Evolutionary conservation across 2,113 vertebrate genomes (phyloP).

Genomic region (Meles meles): DNA sequence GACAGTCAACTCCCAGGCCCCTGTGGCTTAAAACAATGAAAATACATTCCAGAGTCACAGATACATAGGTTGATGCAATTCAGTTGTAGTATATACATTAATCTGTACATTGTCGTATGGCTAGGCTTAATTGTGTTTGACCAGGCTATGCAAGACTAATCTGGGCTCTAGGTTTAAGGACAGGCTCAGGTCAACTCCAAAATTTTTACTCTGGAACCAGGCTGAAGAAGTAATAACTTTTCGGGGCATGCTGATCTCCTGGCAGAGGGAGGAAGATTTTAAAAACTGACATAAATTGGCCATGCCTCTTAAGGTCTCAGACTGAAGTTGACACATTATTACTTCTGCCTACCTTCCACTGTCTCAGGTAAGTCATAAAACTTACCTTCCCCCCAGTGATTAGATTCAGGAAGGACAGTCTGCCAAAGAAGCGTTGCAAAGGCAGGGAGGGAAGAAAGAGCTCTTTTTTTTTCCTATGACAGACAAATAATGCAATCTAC

Average conservation of each 20-base stretch:
- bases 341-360: neutral
- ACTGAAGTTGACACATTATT: neutral
- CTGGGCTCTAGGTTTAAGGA: neutral
- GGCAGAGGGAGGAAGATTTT: neutral
- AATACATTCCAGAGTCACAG: neutral
- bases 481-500: neutral
- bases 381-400: neutral
- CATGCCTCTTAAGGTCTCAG: neutral
- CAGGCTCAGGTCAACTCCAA: neutral
- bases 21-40: neutral
- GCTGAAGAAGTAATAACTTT: neutral
- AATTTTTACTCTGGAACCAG: neutral
- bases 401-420: neutral
- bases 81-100: neutral
- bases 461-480: too few species aligned
- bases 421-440: neutral
- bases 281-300: neutral
- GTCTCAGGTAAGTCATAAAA: neutral
- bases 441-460: neutral
- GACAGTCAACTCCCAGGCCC: neutral
- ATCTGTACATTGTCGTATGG: neutral
- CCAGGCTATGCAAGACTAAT: neutral
- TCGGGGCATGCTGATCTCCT: neutral
- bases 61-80: neutral
- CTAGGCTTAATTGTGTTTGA: neutral